Percentiles rank a stretch among this genome's conserved stretches.
These are phyloP conservation scores for Eidolon helvum DNA, from an alignment of 2,113 vertebrate species.

Conservation along the genomic window DNA sequence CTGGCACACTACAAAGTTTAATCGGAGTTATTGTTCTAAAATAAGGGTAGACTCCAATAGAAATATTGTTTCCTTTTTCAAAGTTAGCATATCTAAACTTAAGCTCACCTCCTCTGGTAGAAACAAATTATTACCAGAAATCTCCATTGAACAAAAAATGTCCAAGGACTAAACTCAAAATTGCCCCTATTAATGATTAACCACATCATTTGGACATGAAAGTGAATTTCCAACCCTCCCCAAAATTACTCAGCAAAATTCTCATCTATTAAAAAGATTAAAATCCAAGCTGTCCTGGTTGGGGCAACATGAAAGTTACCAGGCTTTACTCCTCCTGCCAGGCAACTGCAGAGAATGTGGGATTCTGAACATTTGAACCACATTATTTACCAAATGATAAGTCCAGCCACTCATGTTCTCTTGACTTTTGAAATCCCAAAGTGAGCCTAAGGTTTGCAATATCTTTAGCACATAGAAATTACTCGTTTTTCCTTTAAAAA, in stretches of 20 bases:
- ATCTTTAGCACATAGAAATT: neutral
- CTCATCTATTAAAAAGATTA: neutral
- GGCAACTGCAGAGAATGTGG: neutral
- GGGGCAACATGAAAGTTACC: neutral
- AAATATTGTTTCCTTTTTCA: neutral
- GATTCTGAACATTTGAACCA: neutral
- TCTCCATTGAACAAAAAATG: neutral
- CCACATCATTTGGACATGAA: neutral
- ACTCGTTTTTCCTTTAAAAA: neutral
- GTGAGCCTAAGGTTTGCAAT: neutral
- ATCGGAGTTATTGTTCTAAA: neutral
- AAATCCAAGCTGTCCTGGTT: neutral
- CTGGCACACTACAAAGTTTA: neutral
- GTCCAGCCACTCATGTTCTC: slow-evolving; percentile 5
- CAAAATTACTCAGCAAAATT: neutral
- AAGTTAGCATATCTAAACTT: slow-evolving; percentile 11
- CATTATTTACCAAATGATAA: slow-evolving; percentile 11
- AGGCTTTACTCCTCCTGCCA: neutral
- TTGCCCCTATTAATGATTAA: neutral
- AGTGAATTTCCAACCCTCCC: neutral
- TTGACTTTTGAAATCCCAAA: slow-evolving; percentile 29
- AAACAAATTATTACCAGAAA: slow-evolving; percentile 16
- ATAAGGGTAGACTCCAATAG: neutral
- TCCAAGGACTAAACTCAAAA: neutral
- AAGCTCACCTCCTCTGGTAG: neutral